Evolutionary conservation across 1,140 invertebrate genomes (phyloP), one percentile per base, ranked within the genome.

Genomic region (Penaeus vannamei): DNA sequence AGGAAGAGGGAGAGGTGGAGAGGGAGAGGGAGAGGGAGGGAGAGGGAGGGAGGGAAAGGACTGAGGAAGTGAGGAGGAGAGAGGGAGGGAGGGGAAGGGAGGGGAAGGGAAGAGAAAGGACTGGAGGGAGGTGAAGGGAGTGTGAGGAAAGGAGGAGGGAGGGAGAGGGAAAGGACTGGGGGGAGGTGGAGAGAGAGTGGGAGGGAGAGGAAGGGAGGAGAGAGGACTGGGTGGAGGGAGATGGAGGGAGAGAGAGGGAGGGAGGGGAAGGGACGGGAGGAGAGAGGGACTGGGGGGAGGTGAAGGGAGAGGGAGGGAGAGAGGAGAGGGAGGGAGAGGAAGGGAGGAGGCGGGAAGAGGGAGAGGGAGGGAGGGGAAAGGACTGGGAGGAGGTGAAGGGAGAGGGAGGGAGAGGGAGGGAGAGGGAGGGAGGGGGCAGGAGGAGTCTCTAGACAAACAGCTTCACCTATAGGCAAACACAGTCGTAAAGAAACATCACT

Each of bases 401-500:
- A n/a, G 12, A 14, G 42, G 76, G 5, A 29, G 42, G 42, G 4
- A 29, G 14, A 42, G 5, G 7, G 20, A 5, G 26, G 76, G 29
- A 4, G 26, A 22, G 76, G 46, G 29, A 3, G 61, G 82, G 82
- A 0, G 61, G 82, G 60, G 23, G 81, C 32, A 26, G 32, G 32
- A 29, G n/a, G 53, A 60, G 32, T 36, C n/a, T 36, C 36, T 36
- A 53, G 36, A n/a, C 36, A 53, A 22, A 17, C 36, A 53, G 29
- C 20, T 26, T n/a, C 20, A 36, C 72, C 72, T 77, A 20, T n/a
- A 32, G 72, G 72, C 17, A 77, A 77, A 77, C 72, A 77, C 72
- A 42, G 72, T 42, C 22, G 23, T 77, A 26, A 77, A 32, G 72
- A 77, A 29, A 29, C 42, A 77, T 77, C 72, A 77, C 72, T 77